phyloP scores from a whole-genome alignment of 2,888 invertebrate species.

The Zaprionus bogoriensis region DNA sequence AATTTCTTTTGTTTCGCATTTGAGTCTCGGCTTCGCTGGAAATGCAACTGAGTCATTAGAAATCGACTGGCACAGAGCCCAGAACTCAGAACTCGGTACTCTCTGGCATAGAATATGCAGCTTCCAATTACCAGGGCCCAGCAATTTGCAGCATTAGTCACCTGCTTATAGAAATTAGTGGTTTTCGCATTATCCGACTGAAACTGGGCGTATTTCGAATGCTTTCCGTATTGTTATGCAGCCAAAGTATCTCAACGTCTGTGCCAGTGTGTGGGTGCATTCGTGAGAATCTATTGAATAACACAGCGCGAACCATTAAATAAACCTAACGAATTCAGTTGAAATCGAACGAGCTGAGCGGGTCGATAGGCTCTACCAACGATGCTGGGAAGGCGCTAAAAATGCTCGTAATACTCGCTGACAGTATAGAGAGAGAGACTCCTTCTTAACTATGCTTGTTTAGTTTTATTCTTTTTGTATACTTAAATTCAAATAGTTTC shows the following conservation, averaged over 20 bases:
- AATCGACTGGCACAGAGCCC: constrained; percentile 17
- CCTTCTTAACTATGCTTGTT: too few relatives aligned
- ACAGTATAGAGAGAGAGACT: too few relatives aligned
- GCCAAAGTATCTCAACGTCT: neutral
- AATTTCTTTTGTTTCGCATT: constrained; percentile 48
- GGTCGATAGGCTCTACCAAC: too few relatives aligned
- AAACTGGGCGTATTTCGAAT: constrained; percentile 38
- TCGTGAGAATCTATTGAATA: constrained; percentile 53
- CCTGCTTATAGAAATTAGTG: constrained; percentile 15
- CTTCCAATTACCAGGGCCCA: constrained; percentile 61
- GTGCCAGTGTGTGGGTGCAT: constrained; percentile 31
- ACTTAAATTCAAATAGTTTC: too few relatives aligned
- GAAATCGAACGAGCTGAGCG: constrained; percentile 20
- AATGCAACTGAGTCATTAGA: constrained; percentile 53
- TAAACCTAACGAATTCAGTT: constrained; percentile 31
- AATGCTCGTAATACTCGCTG: too few relatives aligned
- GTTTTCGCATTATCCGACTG: neutral
- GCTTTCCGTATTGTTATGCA: constrained; percentile 13
- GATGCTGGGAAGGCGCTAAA: neutral
- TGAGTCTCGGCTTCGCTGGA: constrained; percentile 31
- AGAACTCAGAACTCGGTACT: too few relatives aligned
- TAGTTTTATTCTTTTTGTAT: too few relatives aligned
- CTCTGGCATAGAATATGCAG: constrained; percentile 57
- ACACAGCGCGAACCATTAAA: constrained; percentile 20
- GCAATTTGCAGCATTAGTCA: constrained; percentile 56